A percentile compares a stretch with the other conserved stretches of the same genome.
These are phyloP conservation scores for Tachycineta bicolor DNA, from an alignment of 2,113 vertebrate species.

Conservation along the genomic window DNA sequence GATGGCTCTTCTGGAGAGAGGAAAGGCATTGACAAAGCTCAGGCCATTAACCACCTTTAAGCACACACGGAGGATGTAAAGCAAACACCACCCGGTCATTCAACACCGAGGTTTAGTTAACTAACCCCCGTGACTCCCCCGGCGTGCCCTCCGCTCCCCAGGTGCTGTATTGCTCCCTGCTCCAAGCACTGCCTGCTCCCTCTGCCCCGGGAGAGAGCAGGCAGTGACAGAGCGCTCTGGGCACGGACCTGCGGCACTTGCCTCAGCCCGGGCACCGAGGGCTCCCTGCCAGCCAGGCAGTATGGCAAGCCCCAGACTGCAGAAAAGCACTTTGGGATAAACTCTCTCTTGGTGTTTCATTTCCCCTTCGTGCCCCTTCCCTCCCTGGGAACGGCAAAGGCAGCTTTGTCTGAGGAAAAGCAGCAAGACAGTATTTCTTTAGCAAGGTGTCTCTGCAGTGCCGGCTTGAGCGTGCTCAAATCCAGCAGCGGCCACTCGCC, in stretches of 20 bases:
- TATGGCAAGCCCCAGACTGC: background rate
- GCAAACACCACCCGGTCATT: background rate
- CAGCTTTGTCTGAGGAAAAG: background rate
- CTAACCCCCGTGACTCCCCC: rapidly evolving
- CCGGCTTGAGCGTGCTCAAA: background rate
- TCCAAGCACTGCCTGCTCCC: background rate
- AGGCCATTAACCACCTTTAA: background rate
- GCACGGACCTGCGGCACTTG: no score
- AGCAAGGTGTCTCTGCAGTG: background rate
- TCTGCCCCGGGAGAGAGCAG: background rate
- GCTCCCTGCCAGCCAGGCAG: background rate
- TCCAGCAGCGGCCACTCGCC: background rate
- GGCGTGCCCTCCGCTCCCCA: rapidly evolving
- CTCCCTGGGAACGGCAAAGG: background rate
- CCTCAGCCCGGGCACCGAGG: background rate
- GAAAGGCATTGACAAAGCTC: slow-evolving; percentile 15
- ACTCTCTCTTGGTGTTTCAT: background rate
- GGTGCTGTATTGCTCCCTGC: rapidly evolving
- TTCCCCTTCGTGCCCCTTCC: background rate
- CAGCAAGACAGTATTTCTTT: background rate
- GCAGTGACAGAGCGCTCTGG: background rate
- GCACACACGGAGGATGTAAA: background rate
- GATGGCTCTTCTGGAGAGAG: background rate
- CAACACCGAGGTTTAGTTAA: background rate
- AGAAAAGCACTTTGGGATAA: background rate